Conservation (phyloP, 2,797 vertebrate genomes). For the Alauda arvensis region DNA sequence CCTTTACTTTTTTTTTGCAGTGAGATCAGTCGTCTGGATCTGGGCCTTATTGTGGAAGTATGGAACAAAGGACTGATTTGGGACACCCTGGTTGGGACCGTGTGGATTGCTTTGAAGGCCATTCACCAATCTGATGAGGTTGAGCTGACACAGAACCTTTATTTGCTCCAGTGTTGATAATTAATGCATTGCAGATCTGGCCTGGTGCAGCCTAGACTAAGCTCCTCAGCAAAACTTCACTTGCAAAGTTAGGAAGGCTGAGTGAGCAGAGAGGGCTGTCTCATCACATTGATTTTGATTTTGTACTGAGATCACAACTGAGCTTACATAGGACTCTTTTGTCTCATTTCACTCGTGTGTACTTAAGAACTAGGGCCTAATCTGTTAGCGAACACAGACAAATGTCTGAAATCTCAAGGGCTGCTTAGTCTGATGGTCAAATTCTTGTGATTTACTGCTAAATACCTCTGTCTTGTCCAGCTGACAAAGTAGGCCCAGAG, state of each 20-base stretch:
- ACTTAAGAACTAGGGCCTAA: neutral
- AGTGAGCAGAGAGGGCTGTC: neutral
- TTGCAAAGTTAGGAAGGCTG: neutral
- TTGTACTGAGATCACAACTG: neutral
- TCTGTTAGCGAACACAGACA: neutral
- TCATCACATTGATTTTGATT: neutral
- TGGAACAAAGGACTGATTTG: conserved; percentile 99
- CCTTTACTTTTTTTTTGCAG: conserved; percentile 64
- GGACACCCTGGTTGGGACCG: conserved; percentile 95
- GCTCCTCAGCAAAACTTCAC: neutral
- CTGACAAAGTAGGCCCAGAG: neutral
- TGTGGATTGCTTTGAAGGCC: conserved; percentile 90
- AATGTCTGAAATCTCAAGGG: neutral
- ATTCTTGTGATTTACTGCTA: neutral
- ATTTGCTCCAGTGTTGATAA: neutral
- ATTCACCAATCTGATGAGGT: conserved; percentile 95
- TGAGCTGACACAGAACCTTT: neutral
- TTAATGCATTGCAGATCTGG: neutral
- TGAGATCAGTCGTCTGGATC: conserved; percentile 93
- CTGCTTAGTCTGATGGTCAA: neutral
- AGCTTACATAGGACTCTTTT: neutral
- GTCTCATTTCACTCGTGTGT: neutral
- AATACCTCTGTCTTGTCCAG: neutral
- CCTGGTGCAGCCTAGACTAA: neutral
- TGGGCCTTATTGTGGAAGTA: conserved; percentile 94